Evolutionary conservation across 2,797 vertebrate genomes (phyloP).

Genomic region (Peromyscus attwateri): DNA sequence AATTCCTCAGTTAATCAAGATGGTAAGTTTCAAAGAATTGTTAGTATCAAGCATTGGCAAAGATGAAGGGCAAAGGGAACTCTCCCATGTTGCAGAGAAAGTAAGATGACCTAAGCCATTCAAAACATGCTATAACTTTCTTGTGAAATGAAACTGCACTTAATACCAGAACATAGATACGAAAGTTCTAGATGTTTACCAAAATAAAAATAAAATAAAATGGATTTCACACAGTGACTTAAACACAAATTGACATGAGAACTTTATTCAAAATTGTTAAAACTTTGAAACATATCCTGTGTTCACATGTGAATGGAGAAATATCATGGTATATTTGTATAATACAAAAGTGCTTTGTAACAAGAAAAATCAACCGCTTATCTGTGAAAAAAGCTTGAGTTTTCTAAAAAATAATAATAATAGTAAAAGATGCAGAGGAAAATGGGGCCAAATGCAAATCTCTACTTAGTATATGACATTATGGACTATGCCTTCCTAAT

Average conservation of each 20-base stretch:
- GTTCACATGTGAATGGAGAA: not conserved
- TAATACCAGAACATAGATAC: no score
- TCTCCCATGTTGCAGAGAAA: no score
- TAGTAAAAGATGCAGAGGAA: not conserved
- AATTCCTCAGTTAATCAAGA: no score
- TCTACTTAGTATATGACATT: accelerated
- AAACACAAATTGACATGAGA: not conserved
- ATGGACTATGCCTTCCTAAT: no score
- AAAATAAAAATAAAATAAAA: no score
- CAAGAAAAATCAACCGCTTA: not conserved
- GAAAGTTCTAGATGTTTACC: no score
- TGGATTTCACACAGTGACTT: not conserved
- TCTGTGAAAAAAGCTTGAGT: not conserved
- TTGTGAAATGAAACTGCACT: no score
- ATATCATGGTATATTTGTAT: not conserved
- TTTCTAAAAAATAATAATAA: not conserved
- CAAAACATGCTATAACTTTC: no score
- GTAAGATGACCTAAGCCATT: no score
- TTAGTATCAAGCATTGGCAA: no score
- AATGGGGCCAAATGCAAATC: not conserved
- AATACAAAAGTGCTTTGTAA: not conserved
- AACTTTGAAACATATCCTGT: not conserved
- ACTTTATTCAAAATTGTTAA: not conserved
- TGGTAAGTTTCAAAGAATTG: no score
- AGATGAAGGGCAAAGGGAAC: no score